These are phyloP conservation scores for Sebastes taczanowskii DNA, from an alignment of 2,797 vertebrate species.

Conservation along the genomic window DNA sequence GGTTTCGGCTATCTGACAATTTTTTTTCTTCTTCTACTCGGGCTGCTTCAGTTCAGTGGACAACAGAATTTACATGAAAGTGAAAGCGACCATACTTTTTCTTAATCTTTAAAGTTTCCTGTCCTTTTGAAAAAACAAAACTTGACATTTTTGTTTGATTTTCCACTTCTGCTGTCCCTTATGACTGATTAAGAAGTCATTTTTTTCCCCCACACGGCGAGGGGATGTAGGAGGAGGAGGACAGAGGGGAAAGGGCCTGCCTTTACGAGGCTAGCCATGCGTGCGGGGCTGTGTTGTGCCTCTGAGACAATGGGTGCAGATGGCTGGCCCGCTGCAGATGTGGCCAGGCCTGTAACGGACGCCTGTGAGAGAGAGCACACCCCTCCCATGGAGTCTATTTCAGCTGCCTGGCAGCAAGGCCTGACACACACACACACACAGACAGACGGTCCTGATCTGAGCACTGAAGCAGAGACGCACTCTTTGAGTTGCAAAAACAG, in stretches of 20 bases:
- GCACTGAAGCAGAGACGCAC: constrained; percentile 1
- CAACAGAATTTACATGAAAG: background rate
- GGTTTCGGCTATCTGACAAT: too few relatives aligned
- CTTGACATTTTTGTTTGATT: constrained; percentile 48
- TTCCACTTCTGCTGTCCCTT: constrained; percentile 42
- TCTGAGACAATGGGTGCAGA: constrained; percentile 83
- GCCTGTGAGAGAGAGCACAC: constrained; percentile 73
- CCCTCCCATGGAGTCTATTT: constrained; percentile 72
- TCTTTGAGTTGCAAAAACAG: background rate
- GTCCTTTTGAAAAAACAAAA: constrained; percentile 18
- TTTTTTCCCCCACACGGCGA: constrained; percentile 34
- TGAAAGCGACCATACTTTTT: constrained; percentile 17
- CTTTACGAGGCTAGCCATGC: constrained; percentile 79
- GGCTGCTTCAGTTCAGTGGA: background rate
- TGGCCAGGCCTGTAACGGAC: constrained; percentile 80
- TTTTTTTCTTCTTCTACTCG: background rate
- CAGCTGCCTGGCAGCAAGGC: constrained; percentile 63
- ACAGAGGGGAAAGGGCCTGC: constrained; percentile 62
- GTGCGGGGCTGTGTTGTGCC: constrained; percentile 72
- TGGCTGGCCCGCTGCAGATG: constrained; percentile 82
- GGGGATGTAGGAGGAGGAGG: constrained; percentile 48
- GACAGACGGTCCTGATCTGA: constrained; percentile 27
- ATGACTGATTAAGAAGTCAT: constrained; percentile 79
- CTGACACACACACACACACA: constrained; percentile 45
- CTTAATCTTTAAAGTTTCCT: constrained; percentile 9